These are phyloP conservation scores for Corythornis madagascariensis DNA, from an alignment of 2,113 vertebrate genomes.

Conservation along the genomic window DNA sequence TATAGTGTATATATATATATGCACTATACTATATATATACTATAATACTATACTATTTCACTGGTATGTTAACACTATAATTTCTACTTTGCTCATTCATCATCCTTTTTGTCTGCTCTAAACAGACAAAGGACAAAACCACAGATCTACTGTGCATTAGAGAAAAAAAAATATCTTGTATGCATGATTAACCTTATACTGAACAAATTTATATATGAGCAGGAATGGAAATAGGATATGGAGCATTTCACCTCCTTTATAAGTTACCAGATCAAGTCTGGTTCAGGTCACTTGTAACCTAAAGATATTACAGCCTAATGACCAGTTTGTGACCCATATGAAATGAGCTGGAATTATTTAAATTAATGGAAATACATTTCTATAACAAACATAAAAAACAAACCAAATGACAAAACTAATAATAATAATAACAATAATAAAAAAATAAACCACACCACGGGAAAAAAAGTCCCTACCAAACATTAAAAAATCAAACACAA, in stretches of 20 bases:
- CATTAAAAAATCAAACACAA: neutral
- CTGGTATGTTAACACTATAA: neutral
- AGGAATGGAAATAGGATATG: conserved; percentile 38
- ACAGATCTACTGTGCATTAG: neutral
- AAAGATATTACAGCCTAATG: conserved; percentile 27
- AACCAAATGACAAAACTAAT: no score
- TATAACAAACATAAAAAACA: neutral
- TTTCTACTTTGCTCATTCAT: conserved; percentile 8
- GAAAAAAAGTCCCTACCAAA: neutral
- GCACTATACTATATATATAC: no score
- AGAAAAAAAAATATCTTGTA: neutral
- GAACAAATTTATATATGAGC: neutral
- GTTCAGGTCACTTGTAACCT: conserved; percentile 14
- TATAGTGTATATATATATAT: no score
- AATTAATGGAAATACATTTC: neutral
- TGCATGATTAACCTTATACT: conserved; percentile 43
- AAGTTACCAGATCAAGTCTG: conserved; percentile 31
- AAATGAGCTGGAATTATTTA: conserved; percentile 35
- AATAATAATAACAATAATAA: neutral
- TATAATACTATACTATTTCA: neutral
- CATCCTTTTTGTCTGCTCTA: neutral
- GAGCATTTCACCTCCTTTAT: conserved; percentile 43
- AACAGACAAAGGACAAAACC: neutral
- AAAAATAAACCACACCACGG: neutral
- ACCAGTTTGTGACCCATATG: neutral